phyloP scores from a whole-genome alignment of 2,113 vertebrate genomes.

The Toxotes chatareus region DNA sequence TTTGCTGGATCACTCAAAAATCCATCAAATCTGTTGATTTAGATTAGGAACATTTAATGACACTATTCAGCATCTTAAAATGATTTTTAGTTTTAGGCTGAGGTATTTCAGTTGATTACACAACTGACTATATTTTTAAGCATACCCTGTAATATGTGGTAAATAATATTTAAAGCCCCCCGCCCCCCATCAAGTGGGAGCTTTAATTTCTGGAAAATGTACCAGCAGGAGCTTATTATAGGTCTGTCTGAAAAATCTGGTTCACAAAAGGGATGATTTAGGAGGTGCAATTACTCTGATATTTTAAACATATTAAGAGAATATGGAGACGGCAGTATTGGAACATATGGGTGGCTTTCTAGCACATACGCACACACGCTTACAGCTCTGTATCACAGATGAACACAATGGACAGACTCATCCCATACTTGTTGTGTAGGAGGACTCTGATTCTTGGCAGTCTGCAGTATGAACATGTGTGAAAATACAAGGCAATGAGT shows the following conservation, averaged over 20 bases:
- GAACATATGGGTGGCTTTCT: constrained; percentile 21
- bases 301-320: constrained; percentile 28
- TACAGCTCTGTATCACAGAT: constrained; percentile 42
- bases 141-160: not conserved
- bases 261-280: not conserved
- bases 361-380: constrained; percentile 14
- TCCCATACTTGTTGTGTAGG: constrained; percentile 51
- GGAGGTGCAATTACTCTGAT: constrained; percentile 4
- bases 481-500: constrained; percentile 54
- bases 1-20: not conserved
- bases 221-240: constrained; percentile 10
- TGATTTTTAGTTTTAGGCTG: not conserved
- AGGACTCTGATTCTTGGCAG: constrained; percentile 61
- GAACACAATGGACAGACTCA: constrained; percentile 42
- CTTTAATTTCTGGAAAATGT: constrained; percentile 34
- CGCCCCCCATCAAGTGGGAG: constrained; percentile 16
- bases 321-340: not conserved
- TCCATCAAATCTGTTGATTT: not conserved
- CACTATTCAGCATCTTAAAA: not conserved
- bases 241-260: constrained; percentile 16
- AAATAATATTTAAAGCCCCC: not conserved
- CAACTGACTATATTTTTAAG: not conserved
- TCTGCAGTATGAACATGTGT: constrained; percentile 49
- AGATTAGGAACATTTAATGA: not conserved
- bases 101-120: not conserved